These are phyloP conservation scores for Anomalospiza imberbis DNA, from an alignment of 2,797 vertebrate species.

Conservation along the genomic window DNA sequence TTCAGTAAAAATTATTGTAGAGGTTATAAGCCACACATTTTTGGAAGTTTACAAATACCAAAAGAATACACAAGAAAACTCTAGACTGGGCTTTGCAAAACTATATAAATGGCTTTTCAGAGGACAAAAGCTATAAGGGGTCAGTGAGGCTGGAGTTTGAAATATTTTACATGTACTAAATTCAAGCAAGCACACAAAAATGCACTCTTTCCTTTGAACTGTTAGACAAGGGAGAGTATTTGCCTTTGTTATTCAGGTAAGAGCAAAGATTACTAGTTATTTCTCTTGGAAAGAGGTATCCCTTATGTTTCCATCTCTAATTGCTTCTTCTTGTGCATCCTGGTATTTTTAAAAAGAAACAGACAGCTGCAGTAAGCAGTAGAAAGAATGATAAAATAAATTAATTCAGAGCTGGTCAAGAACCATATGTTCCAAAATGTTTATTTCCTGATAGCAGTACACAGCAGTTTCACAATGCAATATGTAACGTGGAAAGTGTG, in stretches of 20 bases:
- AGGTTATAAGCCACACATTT: neutral
- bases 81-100: neutral
- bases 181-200: neutral
- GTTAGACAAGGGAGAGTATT: neutral
- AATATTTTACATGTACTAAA: neutral
- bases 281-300: neutral
- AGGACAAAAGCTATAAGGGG: neutral
- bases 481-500: slow-evolving; percentile 30
- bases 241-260: neutral
- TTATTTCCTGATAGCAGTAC: slow-evolving; percentile 12
- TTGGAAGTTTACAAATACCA: neutral
- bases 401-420: neutral
- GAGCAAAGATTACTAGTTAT: neutral
- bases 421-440: slow-evolving; percentile 6
- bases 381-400: slow-evolving; percentile 5
- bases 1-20: neutral
- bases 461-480: slow-evolving; percentile 27
- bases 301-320: neutral
- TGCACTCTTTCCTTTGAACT: neutral
- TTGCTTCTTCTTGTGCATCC: neutral
- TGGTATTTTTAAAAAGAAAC: neutral
- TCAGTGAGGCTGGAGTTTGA: neutral
- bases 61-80: neutral
- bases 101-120: neutral
- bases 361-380: neutral